Evolutionary conservation across 1,140 invertebrate genomes (phyloP), one percentile per base, ranked within the genome.

Genomic region (Rhynchophorus ferrugineus): DNA sequence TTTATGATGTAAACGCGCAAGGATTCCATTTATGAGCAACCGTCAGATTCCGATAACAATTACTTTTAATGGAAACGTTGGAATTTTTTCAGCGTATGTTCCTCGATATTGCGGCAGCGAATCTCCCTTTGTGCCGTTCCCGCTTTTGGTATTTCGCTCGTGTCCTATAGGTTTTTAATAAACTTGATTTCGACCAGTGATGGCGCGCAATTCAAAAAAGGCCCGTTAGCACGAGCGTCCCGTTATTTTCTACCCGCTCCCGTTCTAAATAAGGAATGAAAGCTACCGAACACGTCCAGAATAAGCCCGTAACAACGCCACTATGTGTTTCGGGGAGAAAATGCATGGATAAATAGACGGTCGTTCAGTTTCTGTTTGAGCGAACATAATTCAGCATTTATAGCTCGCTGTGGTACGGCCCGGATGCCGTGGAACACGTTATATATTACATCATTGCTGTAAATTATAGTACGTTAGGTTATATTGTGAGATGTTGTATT

Each of bases 261-360:
- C n/a, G n/a, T n/a, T n/a, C 17, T 37, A 37, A 37, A 37, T 37
- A 37, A 37, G 35, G 35, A 37, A 37, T 37, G 35, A 37, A 37
- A 37, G 13, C 35, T 37, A 37, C 35, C 17, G 35, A 37, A 37
- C 35, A 37, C 35, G 35, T 37, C 13, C 35, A 37, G 17, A 37
- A 37, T 16, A 37, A 37, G n/a, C 35, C 35, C 35, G 13, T 37
- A 37, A 37, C 35, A 37, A 37, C 35, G 17, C 35, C 35, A 37
- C 35, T 37, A 37, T 37, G 35, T 37, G 17, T 37, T 37, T 37
- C 35, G 35, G 35, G n/a, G n/a, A n/a, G 35, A 37, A 37, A 37
- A 37, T 37, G 35, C 35, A 3, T 13, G 35, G 35, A 37, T 16
- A 16, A 37, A 37, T 16, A 16, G 17, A 37, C 14, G 13, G 17